These are phyloP conservation scores for Trissolcus brochymenae DNA, from an alignment of 2,888 invertebrate genomes.

Conservation along the genomic window DNA sequence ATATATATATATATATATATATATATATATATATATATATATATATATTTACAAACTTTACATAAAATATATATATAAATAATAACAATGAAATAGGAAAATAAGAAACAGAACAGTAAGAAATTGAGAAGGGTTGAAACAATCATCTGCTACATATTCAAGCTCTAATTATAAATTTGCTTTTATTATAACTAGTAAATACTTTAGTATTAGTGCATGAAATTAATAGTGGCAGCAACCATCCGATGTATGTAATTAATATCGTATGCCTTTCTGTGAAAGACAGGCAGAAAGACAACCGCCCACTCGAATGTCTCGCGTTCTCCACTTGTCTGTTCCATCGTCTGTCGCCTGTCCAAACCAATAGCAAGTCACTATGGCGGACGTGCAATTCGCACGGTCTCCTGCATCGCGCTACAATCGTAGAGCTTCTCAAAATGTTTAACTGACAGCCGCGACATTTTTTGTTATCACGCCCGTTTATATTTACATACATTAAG, in stretches of 20 bases:
- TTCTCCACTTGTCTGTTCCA: constrained; percentile 63
- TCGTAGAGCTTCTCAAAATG: constrained; percentile 58
- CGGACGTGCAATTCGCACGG: constrained; percentile 62
- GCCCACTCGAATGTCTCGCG: constrained; percentile 63
- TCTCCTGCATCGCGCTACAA: constrained; percentile 64
- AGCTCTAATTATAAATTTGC: constrained; percentile 47
- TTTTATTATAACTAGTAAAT: constrained; percentile 54
- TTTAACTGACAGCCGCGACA: constrained; percentile 53
- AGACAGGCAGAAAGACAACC: constrained; percentile 60
- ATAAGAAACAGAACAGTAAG: constrained; percentile 8
- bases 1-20: too few relatives aligned
- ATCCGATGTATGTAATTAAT: constrained; percentile 57
- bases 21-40: too few relatives aligned
- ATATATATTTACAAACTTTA: too few relatives aligned
- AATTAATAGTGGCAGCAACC: constrained; percentile 55
- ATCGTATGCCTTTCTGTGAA: constrained; percentile 51
- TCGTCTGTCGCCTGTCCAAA: constrained; percentile 61
- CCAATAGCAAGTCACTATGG: constrained; percentile 64
- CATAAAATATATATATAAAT: too few relatives aligned
- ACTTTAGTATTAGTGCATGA: constrained; percentile 54
- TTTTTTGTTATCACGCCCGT: constrained; percentile 36
- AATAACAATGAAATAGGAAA: background rate
- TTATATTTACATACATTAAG: constrained; percentile 55
- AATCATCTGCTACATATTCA: constrained; percentile 14
- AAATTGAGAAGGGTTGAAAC: constrained; percentile 12